These are phyloP conservation scores for Onthophagus sagittarius DNA, from an alignment of 2,888 invertebrate species.

Conservation along the genomic window DNA sequence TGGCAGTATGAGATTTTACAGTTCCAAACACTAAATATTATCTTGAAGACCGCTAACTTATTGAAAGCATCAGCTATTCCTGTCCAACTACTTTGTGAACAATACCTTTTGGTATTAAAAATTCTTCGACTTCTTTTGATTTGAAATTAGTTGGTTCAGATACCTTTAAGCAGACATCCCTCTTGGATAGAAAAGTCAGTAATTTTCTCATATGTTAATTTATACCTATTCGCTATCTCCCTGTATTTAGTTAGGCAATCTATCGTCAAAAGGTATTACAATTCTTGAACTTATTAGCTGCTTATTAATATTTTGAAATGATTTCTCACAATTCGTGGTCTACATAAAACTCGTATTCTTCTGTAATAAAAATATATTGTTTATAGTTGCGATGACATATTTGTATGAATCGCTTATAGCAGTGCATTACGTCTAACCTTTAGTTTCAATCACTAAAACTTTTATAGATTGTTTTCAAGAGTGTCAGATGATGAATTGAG, in stretches of 20 bases:
- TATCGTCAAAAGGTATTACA: slow-evolving; percentile 4
- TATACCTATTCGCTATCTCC: not conserved
- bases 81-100: no score
- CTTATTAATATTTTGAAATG: slow-evolving; percentile 17
- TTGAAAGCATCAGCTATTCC: no score
- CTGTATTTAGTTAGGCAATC: not conserved
- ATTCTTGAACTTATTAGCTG: slow-evolving; percentile 12
- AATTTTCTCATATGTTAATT: not conserved
- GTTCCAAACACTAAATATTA: no score
- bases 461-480: slow-evolving; percentile 2
- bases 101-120: slow-evolving; percentile 25
- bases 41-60: no score
- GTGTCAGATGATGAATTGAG: slow-evolving; percentile 12
- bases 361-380: no score
- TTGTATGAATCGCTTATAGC: not conserved
- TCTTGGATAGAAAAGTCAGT: slow-evolving; percentile 4
- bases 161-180: slow-evolving; percentile 14
- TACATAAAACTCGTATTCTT: slow-evolving; percentile 12
- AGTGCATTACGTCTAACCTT: not conserved
- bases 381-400: slow-evolving; percentile 5
- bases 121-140: slow-evolving; percentile 28
- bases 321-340: slow-evolving; percentile 9
- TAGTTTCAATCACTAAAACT: not conserved
- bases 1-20: no score
- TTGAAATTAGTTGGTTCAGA: slow-evolving; percentile 29